A percentile compares a stretch with the other conserved stretches of the same genome.
phyloP scores from a whole-genome alignment of 2,888 invertebrate species.

The Hedychridium roseum region DNA sequence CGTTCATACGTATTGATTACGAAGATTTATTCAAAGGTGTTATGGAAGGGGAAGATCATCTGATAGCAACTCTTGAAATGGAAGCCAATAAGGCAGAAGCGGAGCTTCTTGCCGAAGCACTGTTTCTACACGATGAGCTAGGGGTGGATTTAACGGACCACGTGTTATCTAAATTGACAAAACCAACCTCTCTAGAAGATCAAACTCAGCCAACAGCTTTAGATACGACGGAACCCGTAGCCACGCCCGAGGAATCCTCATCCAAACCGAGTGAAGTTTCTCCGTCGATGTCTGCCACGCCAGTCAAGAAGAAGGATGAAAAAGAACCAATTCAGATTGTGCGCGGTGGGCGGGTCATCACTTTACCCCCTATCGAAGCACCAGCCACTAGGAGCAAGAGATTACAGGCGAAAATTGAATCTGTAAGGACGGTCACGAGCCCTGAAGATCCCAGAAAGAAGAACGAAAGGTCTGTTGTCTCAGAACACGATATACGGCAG shows the following conservation, averaged over 20 bases:
- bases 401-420: constrained; percentile 51
- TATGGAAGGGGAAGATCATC: constrained; percentile 58
- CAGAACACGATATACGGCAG: too few relatives aligned
- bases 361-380: constrained; percentile 83
- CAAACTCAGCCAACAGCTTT: constrained; percentile 6
- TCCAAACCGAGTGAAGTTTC: constrained; percentile 10
- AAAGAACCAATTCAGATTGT: constrained; percentile 78
- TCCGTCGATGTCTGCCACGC: constrained; percentile 35
- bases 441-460: constrained; percentile 31
- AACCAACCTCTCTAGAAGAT: constrained; percentile 5
- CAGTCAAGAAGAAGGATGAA: constrained; percentile 55
- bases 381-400: constrained; percentile 82
- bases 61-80: constrained; percentile 59
- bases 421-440: constrained; percentile 25
- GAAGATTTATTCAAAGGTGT: constrained; percentile 38
- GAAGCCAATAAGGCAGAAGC: constrained; percentile 59
- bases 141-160: constrained; percentile 54
- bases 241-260: constrained; percentile 9
- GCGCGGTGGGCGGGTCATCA: constrained; percentile 79
- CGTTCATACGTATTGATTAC: background rate
- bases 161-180: constrained; percentile 21
- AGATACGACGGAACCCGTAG: constrained; percentile 3
- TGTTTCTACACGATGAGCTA: constrained; percentile 58
- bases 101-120: constrained; percentile 57
- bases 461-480: constrained; percentile 34